Percentiles rank a stretch among this genome's conserved stretches.
Evolutionary conservation across 1,140 invertebrate genomes (phyloP).

Genomic region (Lineus longissimus): DNA sequence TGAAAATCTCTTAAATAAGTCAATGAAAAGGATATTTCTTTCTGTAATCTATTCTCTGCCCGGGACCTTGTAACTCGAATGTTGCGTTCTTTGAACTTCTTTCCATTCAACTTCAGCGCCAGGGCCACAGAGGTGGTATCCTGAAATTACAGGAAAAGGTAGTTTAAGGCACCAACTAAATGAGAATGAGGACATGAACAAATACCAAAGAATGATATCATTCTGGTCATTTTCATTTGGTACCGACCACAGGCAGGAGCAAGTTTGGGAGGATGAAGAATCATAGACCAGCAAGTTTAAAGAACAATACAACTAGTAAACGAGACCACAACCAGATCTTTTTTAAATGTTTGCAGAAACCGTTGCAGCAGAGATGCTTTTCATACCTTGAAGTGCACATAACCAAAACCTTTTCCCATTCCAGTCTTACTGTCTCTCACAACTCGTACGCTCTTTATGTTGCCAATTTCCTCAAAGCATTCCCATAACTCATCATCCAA

Average conservation of each 20-base stretch:
- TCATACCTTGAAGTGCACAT: conserved; percentile 54
- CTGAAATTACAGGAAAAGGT: not conserved
- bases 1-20: too few species aligned
- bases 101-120: conserved; percentile 16
- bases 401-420: conserved; percentile 64
- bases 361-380: too few species aligned
- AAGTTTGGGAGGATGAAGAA: too few species aligned
- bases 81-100: conserved; percentile 13
- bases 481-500: conserved; percentile 66
- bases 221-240: too few species aligned
- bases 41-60: not conserved
- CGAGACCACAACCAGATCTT: too few species aligned
- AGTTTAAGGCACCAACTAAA: not conserved
- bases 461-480: conserved; percentile 66
- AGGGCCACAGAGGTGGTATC: conserved; percentile 19
- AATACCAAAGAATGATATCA: too few species aligned
- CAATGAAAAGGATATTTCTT: not conserved
- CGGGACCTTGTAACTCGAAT: not conserved
- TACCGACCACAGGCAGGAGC: too few species aligned
- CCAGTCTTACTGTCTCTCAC: conserved; percentile 65
- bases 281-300: too few species aligned
- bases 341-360: too few species aligned
- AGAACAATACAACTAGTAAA: too few species aligned
- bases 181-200: too few species aligned
- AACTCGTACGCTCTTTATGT: conserved; percentile 65